A percentile compares a stretch with the other conserved stretches of the same genome.
Evolutionary conservation across 2,113 vertebrate genomes (phyloP).

Genomic region (Larimichthys crocea): DNA sequence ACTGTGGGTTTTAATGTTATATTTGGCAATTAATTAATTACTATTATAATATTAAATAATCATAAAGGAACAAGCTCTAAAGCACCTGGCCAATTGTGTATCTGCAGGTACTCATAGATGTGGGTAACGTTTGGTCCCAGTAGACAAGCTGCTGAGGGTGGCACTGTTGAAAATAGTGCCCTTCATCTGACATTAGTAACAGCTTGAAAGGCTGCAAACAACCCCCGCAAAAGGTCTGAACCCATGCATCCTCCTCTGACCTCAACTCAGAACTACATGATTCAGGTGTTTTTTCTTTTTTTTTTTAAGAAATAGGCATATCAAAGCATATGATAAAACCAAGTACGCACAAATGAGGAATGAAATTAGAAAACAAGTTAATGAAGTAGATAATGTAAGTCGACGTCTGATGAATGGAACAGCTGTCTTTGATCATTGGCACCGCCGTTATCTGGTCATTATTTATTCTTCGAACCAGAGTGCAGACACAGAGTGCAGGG

Average conservation of each 20-base stretch:
- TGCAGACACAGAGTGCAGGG: slow-evolving; percentile 73
- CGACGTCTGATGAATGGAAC: slow-evolving; percentile 80
- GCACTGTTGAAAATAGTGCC: not conserved
- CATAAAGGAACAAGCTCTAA: not conserved
- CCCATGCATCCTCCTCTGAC: slow-evolving; percentile 38
- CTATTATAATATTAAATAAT: too few species aligned
- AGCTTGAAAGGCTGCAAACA: slow-evolving; percentile 15
- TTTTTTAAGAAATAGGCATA: slow-evolving; percentile 50
- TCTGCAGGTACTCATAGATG: slow-evolving; percentile 1
- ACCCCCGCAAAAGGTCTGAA: slow-evolving; percentile 24
- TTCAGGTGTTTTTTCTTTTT: slow-evolving; percentile 15
- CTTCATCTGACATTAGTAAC: slow-evolving; percentile 45
- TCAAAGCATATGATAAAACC: slow-evolving; percentile 70
- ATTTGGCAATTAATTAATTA: too few species aligned
- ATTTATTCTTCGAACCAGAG: slow-evolving; percentile 81
- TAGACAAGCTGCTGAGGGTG: slow-evolving; percentile 9
- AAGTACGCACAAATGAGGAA: slow-evolving; percentile 74
- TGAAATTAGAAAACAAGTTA: slow-evolving; percentile 82
- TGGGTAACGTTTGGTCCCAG: slow-evolving; percentile 15
- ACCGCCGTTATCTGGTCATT: slow-evolving; percentile 81
- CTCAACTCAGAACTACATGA: slow-evolving; percentile 33
- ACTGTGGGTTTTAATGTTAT: too few species aligned
- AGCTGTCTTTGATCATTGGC: slow-evolving; percentile 83
- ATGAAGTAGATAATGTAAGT: slow-evolving; percentile 81
- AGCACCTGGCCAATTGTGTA: not conserved